Base-by-base conservation (phyloP, 2,888 invertebrate genomes). In the Cyclophora albipunctata region DNA sequence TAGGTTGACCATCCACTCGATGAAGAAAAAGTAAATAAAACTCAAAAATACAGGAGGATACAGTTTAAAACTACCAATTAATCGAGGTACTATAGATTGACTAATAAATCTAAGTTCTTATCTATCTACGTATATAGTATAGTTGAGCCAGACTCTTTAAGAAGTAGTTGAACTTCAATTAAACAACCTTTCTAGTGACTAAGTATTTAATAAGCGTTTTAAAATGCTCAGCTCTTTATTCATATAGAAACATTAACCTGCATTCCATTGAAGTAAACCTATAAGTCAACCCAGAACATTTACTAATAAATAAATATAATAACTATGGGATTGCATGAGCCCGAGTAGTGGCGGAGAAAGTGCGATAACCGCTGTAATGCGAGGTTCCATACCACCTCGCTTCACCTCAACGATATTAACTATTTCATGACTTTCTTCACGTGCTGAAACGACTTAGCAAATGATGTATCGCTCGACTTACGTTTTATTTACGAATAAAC, bases 401-500 rank as follows among this genome's bases (percentile, higher is more conserved):
- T 54, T 56, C 57, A 42, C 58, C 50, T 55, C 54, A 20, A 20
- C 20, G 47, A 53, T 57, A 56, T 58, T 60, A 60, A 63, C 47
- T 57, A 60, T 63, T 65, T 60, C 63, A 68, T 69, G 68, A 67
- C 64, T 66, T 60, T 63, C 59, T 54, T 67, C 62, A 70, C 64
- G 67, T 67, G 67, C 54, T 46, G 58, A 49, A 45, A 56, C 52
- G 46, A 51, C 60, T 58, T 64, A 61, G 63, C 64, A 57, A 59
- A 64, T 67, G 55, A 59, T 62, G 60, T 65, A 66, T 63, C 57
- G 60, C 60, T 63, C 59, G 58, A 62, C 67, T 62, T 65, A 62
- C 57, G 58, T 59, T 63, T 56, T 41, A 53, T 62, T 58, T 52
- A 46, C 20, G 20, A 43, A 43, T 34, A 43, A 43, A 33, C 3